phyloP scores from a whole-genome alignment of 1,140 invertebrate genomes.

The Parasteatoda tepidariorum region DNA sequence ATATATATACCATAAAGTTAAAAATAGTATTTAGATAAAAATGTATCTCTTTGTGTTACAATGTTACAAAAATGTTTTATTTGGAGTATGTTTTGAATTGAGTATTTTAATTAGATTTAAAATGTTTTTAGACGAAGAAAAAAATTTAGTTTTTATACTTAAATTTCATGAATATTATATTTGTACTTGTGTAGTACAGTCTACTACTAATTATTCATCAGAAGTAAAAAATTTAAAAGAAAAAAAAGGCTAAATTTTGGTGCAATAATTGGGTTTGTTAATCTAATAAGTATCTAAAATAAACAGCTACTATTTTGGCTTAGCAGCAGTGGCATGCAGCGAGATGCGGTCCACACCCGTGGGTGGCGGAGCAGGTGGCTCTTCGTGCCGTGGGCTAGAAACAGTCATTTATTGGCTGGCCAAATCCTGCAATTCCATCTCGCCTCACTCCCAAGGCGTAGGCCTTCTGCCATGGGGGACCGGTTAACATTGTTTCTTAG shows the following conservation, averaged over 20 bases:
- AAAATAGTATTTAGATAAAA: too few species aligned
- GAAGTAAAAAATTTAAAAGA: neutral
- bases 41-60: too few species aligned
- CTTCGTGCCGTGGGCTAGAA: slow-evolving; percentile 61
- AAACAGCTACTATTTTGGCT: slow-evolving; percentile 20
- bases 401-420: slow-evolving; percentile 48
- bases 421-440: slow-evolving; percentile 60
- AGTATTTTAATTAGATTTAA: too few species aligned
- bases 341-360: slow-evolving; percentile 57
- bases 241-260: neutral
- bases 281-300: neutral
- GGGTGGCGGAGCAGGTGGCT: slow-evolving; percentile 61
- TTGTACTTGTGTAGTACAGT: neutral
- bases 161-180: neutral
- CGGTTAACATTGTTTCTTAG: neutral
- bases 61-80: too few species aligned
- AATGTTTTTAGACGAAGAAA: too few species aligned
- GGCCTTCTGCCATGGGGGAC: slow-evolving; percentile 37
- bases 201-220: slow-evolving; percentile 18
- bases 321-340: slow-evolving; percentile 10
- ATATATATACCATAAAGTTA: too few species aligned
- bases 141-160: too few species aligned
- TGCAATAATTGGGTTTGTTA: neutral
- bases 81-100: too few species aligned
- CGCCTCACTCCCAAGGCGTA: slow-evolving; percentile 54